Evolutionary conservation across 1,140 invertebrate genomes (phyloP).

Genomic region (Papilio xuthus): DNA sequence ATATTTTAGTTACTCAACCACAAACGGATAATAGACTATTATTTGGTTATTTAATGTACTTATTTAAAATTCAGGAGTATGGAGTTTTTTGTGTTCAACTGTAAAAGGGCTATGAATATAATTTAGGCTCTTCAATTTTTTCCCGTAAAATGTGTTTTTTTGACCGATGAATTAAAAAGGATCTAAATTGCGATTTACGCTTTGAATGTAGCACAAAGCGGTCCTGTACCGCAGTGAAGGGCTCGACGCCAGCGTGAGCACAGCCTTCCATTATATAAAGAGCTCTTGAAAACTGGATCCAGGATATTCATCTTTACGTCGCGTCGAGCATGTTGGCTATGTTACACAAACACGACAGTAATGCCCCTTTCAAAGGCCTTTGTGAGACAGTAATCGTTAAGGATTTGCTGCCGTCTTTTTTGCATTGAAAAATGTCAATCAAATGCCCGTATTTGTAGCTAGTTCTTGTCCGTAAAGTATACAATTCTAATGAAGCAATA

Average conservation of each 20-base stretch:
- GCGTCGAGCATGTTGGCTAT: constrained; percentile 22
- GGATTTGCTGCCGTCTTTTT: background rate
- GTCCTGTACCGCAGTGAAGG: constrained; percentile 11
- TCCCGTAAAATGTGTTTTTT: background rate
- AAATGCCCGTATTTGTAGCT: background rate
- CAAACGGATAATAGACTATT: background rate
- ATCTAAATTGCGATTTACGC: constrained; percentile 23
- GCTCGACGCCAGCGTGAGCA: background rate
- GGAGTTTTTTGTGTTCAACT: too few relatives aligned
- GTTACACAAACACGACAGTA: constrained; percentile 39
- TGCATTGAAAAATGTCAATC: background rate
- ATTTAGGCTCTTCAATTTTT: background rate
- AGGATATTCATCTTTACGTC: constrained; percentile 39
- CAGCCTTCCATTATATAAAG: constrained; percentile 38
- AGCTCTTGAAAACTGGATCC: constrained; percentile 38
- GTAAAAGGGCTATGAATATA: too few relatives aligned
- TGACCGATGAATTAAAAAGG: constrained; percentile 5
- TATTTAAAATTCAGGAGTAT: too few relatives aligned
- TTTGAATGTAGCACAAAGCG: constrained; percentile 34
- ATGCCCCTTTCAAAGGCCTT: constrained; percentile 35
- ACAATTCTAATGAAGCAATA: too few relatives aligned
- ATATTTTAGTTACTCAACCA: background rate
- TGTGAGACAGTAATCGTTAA: constrained; percentile 29
- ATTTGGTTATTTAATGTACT: too few relatives aligned
- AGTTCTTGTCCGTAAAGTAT: too few relatives aligned